Evolutionary conservation across 1,140 invertebrate genomes (phyloP).

Genomic region (Lordiphosa collinella): DNA sequence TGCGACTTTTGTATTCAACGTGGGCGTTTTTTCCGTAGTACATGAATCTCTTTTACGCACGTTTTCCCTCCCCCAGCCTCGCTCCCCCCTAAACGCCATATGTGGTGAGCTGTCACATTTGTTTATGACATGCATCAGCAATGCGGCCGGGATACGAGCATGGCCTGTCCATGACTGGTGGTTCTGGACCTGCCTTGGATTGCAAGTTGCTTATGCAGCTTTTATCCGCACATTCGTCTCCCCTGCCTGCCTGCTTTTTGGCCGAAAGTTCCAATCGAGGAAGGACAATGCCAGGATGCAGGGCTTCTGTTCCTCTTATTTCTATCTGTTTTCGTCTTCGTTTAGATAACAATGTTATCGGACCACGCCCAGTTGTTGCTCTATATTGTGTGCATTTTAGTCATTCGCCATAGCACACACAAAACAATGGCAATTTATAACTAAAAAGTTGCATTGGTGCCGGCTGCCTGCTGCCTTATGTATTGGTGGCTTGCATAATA

Average conservation of each 20-base stretch:
- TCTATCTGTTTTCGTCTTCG: not conserved
- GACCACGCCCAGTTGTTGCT: not conserved
- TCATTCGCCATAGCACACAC: constrained; percentile 26
- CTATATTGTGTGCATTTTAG: constrained; percentile 1
- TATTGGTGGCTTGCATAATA: constrained; percentile 44
- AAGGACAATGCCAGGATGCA: not conserved
- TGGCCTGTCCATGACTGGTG: constrained; percentile 3
- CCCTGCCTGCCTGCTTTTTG: not conserved
- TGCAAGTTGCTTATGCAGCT: constrained; percentile 13
- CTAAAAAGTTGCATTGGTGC: constrained; percentile 50
- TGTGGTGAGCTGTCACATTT: constrained; percentile 22
- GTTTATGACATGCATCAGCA: constrained; percentile 45
- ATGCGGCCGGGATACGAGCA: constrained; percentile 23
- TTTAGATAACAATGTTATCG: constrained; percentile 49
- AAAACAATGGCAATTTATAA: constrained; percentile 46
- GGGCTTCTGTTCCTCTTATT: constrained; percentile 4
- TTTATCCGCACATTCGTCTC: not conserved
- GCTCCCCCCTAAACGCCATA: no score
- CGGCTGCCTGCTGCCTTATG: no score
- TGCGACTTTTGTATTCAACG: no score
- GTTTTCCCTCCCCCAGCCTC: no score
- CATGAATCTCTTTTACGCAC: no score
- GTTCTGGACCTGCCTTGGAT: constrained; percentile 1
- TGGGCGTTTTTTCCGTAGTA: no score
- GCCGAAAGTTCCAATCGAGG: not conserved